phyloP scores from a whole-genome alignment of 2,113 vertebrate genomes.

The Rhinichthys klamathensis region DNA sequence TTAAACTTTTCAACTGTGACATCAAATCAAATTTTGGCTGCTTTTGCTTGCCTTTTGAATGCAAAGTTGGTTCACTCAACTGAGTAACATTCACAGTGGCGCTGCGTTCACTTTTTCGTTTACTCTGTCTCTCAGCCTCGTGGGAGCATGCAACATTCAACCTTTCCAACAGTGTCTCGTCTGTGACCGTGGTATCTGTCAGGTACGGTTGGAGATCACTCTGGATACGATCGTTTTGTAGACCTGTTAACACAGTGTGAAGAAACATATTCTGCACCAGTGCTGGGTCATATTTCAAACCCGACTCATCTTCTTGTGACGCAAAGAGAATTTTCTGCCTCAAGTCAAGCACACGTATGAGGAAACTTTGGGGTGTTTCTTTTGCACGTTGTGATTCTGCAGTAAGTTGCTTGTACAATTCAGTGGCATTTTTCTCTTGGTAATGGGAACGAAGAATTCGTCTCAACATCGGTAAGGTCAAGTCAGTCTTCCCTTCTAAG shows the following conservation, averaged over 20 bases:
- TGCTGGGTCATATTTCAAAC: slow-evolving; percentile 36
- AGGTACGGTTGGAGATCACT: not conserved
- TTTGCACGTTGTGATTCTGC: slow-evolving; percentile 14
- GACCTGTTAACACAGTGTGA: no score
- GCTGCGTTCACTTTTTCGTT: not conserved
- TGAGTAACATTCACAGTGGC: not conserved
- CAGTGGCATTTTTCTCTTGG: slow-evolving; percentile 31
- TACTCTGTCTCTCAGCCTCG: not conserved
- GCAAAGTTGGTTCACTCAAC: not conserved
- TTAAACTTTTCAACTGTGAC: not conserved
- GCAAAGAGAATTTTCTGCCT: slow-evolving; percentile 29
- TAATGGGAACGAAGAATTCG: slow-evolving; percentile 13
- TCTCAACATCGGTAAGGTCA: slow-evolving; percentile 21
- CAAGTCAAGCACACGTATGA: slow-evolving; percentile 3
- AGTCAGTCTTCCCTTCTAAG: slow-evolving; percentile 10
- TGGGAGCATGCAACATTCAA: not conserved
- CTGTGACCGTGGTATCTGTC: not conserved
- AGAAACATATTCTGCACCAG: slow-evolving; percentile 5
- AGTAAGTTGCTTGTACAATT: slow-evolving; percentile 21
- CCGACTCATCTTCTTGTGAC: slow-evolving; percentile 8
- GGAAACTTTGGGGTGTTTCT: slow-evolving; percentile 29
- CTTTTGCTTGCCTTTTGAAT: not conserved
- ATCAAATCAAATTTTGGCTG: not conserved
- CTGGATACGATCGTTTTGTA: no score
- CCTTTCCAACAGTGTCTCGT: not conserved